Percentiles rank a stretch among this genome's conserved stretches.
These are phyloP conservation scores for Sebastes alutus DNA, from an alignment of 2,797 vertebrate species.

Conservation along the genomic window DNA sequence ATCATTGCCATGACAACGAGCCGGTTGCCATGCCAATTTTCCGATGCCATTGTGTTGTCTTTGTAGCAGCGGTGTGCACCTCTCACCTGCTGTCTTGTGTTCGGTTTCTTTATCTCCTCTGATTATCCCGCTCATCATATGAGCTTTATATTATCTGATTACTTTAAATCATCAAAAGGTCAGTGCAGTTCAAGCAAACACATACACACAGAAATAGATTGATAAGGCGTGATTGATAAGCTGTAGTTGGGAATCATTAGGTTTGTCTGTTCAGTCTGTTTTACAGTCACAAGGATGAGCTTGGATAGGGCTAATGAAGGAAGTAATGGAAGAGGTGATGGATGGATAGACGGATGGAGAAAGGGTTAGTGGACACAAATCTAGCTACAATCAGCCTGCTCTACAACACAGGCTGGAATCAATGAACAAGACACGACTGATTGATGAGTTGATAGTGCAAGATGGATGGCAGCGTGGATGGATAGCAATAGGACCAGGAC, in stretches of 20 bases:
- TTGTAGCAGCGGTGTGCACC: constrained; percentile 69
- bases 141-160: background rate
- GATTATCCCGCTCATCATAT: background rate
- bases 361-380: constrained; percentile 76
- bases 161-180: constrained; percentile 6
- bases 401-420: constrained; percentile 73
- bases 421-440: constrained; percentile 79
- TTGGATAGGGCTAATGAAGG: constrained; percentile 67
- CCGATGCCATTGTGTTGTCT: constrained; percentile 80
- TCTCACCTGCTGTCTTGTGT: constrained; percentile 59
- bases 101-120: constrained; percentile 29
- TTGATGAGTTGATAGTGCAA: constrained; percentile 73
- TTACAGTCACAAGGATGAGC: constrained; percentile 41
- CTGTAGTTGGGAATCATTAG: constrained; percentile 36
- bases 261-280: constrained; percentile 43
- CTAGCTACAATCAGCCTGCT: constrained; percentile 70
- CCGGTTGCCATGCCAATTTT: constrained; percentile 86
- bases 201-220: background rate
- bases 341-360: constrained; percentile 63
- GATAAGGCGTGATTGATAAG: constrained; percentile 32
- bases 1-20: constrained; percentile 86
- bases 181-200: background rate
- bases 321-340: constrained; percentile 69
- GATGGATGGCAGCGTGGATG: constrained; percentile 63
- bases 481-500: constrained; percentile 54